A percentile compares a stretch with the other conserved stretches of the same genome.
These are phyloP conservation scores for Masticophis lateralis DNA, from an alignment of 2,797 vertebrate genomes.

Conservation along the genomic window DNA sequence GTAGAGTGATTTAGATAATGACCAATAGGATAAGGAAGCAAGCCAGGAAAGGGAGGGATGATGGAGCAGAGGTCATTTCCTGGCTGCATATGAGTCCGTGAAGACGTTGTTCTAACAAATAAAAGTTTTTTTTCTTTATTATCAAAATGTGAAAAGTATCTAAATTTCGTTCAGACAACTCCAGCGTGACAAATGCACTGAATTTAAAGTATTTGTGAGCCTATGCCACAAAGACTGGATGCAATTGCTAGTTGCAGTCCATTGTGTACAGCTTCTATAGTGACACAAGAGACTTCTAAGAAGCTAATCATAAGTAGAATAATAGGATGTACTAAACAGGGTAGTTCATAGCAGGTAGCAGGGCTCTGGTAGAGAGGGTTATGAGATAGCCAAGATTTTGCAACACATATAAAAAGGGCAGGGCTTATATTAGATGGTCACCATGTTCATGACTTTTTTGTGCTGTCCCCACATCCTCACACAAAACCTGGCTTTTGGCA, in stretches of 20 bases:
- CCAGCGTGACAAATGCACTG: no score
- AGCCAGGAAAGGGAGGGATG: no score
- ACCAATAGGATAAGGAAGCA: no score
- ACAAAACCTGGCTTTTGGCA: not conserved
- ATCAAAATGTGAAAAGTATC: no score
- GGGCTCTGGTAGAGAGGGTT: not conserved
- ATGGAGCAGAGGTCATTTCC: no score
- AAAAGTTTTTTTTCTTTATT: no score
- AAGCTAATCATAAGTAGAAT: not conserved
- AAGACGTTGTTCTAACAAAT: no score
- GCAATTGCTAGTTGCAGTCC: not conserved
- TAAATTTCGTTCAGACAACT: no score
- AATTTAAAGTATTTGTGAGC: not conserved
- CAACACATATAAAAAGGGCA: not conserved
- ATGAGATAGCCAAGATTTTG: not conserved
- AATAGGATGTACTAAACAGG: not conserved
- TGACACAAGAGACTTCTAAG: not conserved
- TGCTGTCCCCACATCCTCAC: not conserved
- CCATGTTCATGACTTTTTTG: not conserved
- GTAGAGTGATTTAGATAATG: no score
- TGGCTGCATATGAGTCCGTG: no score
- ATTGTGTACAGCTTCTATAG: not conserved
- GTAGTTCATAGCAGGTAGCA: not conserved
- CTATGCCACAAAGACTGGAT: not conserved
- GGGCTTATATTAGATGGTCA: not conserved